Base-by-base conservation (phyloP, 2,113 vertebrate genomes). In the Syrrhaptes paradoxus region DNA sequence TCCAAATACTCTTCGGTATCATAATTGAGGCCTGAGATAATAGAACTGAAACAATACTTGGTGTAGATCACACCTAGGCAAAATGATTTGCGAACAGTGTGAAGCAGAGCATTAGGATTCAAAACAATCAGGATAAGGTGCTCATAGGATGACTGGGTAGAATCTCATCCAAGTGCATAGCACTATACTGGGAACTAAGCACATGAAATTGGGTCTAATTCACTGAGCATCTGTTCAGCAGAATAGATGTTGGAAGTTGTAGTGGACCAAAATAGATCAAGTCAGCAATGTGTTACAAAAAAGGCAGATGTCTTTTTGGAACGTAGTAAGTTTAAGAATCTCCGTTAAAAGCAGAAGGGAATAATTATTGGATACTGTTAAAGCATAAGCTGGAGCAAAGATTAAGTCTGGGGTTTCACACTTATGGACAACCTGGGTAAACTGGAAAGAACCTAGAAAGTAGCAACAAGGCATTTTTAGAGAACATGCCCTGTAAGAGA, bases 281-380 rank as follows among this genome's bases (percentile, higher is more conserved):
- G 62, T 84, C 55, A 91, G 59, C 73, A 93, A 73, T 3, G 0
- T 52, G 61, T 48, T 93, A 52, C 65, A 38, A 75, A 84, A 81
- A 93, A 93, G 77, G 74, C 87, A 91, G 66, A 55, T 94, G 51
- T 66, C 63, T 87, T 86, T 74, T 73, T 89, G 48, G 77, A 74
- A 57, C 20, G 0, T 24, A 34, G 29, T 11, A 80, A 46, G 65
- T 62, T 91, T 74, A 36, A 36, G 36, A 55, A 17, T 76, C 41
- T 73, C 25, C 10, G 7, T 86, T 89, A 84, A 71, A 78, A 89
- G 34, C n/a, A 77, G 76, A 84, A 66, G 46, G 67, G 49, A 72
- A n/a, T 87, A 59, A 85, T 78, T 94, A 73, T 4, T 91, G 70
- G 45, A 28, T 59, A 7, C 57, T 65, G 41, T 45, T 82, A 68